Base-by-base conservation (phyloP, 2,113 vertebrate species). In the Rafetus swinhoei region DNA sequence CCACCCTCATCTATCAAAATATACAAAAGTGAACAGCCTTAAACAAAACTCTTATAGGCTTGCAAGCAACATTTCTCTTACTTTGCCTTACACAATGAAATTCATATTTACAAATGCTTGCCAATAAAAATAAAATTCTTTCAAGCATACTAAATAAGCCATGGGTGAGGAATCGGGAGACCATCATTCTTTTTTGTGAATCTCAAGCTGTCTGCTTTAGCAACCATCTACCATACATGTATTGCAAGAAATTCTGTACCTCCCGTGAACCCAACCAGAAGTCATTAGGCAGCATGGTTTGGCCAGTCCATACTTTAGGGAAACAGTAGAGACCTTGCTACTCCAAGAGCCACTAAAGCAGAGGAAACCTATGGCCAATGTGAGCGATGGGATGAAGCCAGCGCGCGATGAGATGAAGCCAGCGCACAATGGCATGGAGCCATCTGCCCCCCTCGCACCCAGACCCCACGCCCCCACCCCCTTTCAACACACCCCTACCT, bases 141-240 rank as follows among this genome's bases (percentile, higher is more conserved):
- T 24, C 60, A 62, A 32, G 27, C 29, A 27, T 32, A 62, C 60
- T 65, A 16, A 45, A 2, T 62, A 62, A 87, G 85, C 8, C 81
- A 77, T 55, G 18, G 62, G 25, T 65, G 82, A 87, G 72, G 81
- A 88, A 45, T 4, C 21, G 22, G 90, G 57, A 74, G 85, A 95
- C 27, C 32, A 45, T 59, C 45, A 69, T n/a, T n/a, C 16, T n/a
- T 69, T 69, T 69, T 7, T 69, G 32, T 69, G 65, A 69, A 32
- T 56, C 27, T 62, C 80, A 12, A 32, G 72, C 52, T 13, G 65
- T 2, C 14, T 0, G 0, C 18, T 24, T 27, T 54, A 21, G 24
- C 4, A 9, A 60, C 60, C 74, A 85, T 74, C 77, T 29, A n/a
- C 21, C 8, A 19, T 9, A 56, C 4, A 16, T 22, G 89, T 53